phyloP scores from a whole-genome alignment of 2,113 vertebrate species.

The Oplegnathus fasciatus region DNA sequence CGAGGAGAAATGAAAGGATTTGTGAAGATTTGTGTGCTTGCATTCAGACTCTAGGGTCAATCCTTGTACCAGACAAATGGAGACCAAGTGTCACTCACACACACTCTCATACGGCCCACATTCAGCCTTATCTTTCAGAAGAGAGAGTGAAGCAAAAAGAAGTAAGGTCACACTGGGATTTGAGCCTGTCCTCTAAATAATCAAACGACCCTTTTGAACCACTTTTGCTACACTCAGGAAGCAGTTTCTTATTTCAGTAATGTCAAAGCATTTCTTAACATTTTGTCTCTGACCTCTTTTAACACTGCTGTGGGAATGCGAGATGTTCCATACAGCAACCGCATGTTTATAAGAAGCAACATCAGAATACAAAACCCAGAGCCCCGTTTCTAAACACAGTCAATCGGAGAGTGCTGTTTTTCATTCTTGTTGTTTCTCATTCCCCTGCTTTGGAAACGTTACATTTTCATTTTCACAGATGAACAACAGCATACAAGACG shows the following conservation, averaged over 20 bases:
- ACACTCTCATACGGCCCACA: slow-evolving; percentile 55
- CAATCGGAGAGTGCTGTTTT: slow-evolving; percentile 38
- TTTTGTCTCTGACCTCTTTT: slow-evolving; percentile 52
- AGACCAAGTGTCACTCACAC: slow-evolving; percentile 56
- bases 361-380: slow-evolving; percentile 60
- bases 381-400: slow-evolving; percentile 52
- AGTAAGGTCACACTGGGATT: slow-evolving; percentile 64
- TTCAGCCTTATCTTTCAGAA: slow-evolving; percentile 57
- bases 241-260: slow-evolving; percentile 49
- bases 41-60: slow-evolving; percentile 57
- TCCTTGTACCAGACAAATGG: slow-evolving; percentile 42
- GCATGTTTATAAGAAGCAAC: slow-evolving; percentile 65
- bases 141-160: slow-evolving; percentile 35
- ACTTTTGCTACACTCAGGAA: slow-evolving; percentile 55
- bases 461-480: slow-evolving; percentile 40
- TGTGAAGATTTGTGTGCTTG: slow-evolving; percentile 39
- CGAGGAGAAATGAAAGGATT: slow-evolving; percentile 56
- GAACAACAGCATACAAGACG: slow-evolving; percentile 10
- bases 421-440: slow-evolving; percentile 36
- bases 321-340: slow-evolving; percentile 37
- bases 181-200: slow-evolving; percentile 65
- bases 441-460: slow-evolving; percentile 32
- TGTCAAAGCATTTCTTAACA: slow-evolving; percentile 19
- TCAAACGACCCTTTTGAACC: slow-evolving; percentile 50
- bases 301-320: slow-evolving; percentile 51